Evolutionary conservation across 2,113 vertebrate species (phyloP).

Genomic region (Pygoscelis antarcticus): DNA sequence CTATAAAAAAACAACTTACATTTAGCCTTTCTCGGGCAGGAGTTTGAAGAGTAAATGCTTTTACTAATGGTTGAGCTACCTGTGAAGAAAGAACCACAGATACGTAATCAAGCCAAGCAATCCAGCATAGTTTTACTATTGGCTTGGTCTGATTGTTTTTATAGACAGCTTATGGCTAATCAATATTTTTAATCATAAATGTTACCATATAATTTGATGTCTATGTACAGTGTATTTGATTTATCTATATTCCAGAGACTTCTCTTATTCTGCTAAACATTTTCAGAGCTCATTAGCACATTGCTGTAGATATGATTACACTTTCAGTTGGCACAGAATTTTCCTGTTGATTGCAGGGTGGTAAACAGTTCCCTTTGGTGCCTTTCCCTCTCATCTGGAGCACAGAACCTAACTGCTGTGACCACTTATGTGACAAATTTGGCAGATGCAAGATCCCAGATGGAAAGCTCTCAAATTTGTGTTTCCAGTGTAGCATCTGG

Average conservation of each 20-base stretch:
- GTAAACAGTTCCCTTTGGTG: conserved; percentile 74
- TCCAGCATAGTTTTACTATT: not conserved
- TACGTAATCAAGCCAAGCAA: not conserved
- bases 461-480: conserved; percentile 59
- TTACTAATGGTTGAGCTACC: not conserved
- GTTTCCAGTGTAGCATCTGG: conserved; percentile 61
- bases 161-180: not conserved
- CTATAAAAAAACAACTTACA: not conserved
- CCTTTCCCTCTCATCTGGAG: conserved; percentile 73
- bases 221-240: not conserved
- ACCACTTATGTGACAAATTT: conserved; percentile 74
- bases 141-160: not conserved
- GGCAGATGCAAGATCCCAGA: conserved; percentile 66
- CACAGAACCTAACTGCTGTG: conserved; percentile 72
- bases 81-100: not conserved
- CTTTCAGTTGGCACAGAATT: conserved; percentile 70
- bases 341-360: conserved; percentile 72
- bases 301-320: conserved; percentile 67
- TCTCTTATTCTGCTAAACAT: conserved; percentile 44
- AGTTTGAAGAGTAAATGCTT: not conserved
- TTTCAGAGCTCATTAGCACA: conserved; percentile 73
- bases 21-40: not conserved
- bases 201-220: not conserved
- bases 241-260: conserved; percentile 29
- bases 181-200: conserved; percentile 25